These are phyloP conservation scores for Troglohyphantes excavatus DNA, from an alignment of 2,888 invertebrate species.

Conservation along the genomic window DNA sequence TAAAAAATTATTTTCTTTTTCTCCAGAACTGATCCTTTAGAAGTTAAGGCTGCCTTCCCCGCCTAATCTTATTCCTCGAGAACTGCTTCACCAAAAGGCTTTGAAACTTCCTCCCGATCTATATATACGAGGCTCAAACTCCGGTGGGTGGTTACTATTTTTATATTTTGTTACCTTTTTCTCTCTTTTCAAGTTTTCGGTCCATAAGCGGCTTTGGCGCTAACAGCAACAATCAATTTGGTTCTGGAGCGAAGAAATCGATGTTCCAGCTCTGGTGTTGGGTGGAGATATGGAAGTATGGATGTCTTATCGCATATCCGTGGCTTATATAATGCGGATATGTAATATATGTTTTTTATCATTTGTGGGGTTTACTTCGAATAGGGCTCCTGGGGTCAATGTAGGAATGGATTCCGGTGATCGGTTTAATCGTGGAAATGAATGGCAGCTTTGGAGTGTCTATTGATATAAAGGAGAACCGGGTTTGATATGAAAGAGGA, in stretches of 20 bases:
- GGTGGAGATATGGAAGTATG: background rate
- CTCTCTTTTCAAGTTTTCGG: constrained; percentile 45
- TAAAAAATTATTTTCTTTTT: constrained; percentile 19
- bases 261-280: constrained; percentile 22
- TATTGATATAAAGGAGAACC: no score
- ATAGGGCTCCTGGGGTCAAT: constrained; percentile 22
- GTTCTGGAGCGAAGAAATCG: constrained; percentile 51
- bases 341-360: background rate
- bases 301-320: constrained; percentile 27
- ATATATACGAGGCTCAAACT: constrained; percentile 32
- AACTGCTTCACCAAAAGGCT: constrained; percentile 30
- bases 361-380: background rate
- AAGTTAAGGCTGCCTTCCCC: constrained; percentile 32
- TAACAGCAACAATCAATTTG: constrained; percentile 69
- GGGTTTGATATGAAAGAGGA: no score
- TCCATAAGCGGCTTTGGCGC: constrained; percentile 67
- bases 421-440: no score
- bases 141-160: background rate
- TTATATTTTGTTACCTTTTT: constrained; percentile 21
- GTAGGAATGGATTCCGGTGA: no score
- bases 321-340: constrained; percentile 1
- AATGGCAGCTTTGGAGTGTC: no score
- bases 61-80: constrained; percentile 57
- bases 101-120: constrained; percentile 47
- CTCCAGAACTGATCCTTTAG: constrained; percentile 49